phyloP scores from a whole-genome alignment of 2,888 invertebrate species.

The Monoplex corrugatus region DNA sequence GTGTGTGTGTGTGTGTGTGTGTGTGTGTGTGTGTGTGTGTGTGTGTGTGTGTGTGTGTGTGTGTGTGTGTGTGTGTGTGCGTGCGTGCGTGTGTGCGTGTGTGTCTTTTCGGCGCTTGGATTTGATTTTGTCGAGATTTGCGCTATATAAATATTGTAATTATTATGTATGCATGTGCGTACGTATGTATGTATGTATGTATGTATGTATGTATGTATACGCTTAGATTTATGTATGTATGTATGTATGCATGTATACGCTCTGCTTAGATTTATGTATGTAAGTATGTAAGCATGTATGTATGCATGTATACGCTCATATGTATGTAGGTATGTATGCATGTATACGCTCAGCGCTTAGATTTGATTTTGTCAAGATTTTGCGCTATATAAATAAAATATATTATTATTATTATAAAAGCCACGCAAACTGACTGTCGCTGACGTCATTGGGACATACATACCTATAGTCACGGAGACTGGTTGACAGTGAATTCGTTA shows the following conservation, averaged over 20 bases:
- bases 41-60: not conserved
- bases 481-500: too few relatives aligned
- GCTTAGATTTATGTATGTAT: not conserved
- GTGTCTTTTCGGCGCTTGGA: too few relatives aligned
- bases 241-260: not conserved
- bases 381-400: too few relatives aligned
- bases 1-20: not conserved
- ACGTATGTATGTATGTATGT: not conserved
- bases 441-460: too few relatives aligned
- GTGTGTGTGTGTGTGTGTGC: not conserved
- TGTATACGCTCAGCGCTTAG: too few relatives aligned
- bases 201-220: not conserved
- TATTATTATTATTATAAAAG: too few relatives aligned
- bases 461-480: too few relatives aligned
- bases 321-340: not conserved
- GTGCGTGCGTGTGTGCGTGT: not conserved
- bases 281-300: not conserved
- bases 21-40: not conserved
- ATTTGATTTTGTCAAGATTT: too few relatives aligned
- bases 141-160: not conserved
- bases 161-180: not conserved
- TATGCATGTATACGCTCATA: not conserved
- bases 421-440: too few relatives aligned
- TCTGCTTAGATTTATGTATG: too few relatives aligned
- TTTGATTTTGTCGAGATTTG: too few relatives aligned